Evolutionary conservation across 2,113 vertebrate genomes (phyloP).

Genomic region (Colossoma macropomum): DNA sequence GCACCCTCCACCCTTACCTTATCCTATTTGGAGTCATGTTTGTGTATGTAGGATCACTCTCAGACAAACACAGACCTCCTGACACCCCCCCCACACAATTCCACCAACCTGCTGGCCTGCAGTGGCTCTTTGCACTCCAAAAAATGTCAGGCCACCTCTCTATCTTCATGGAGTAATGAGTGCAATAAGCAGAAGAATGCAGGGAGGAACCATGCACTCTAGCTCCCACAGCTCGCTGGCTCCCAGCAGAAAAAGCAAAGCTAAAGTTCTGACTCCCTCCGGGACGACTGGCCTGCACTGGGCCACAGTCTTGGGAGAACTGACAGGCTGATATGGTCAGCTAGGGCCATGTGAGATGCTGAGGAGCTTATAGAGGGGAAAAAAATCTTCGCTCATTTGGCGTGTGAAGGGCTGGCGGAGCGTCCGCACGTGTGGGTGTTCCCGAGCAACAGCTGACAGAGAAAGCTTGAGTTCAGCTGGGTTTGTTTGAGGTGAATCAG

Average conservation of each 20-base stretch:
- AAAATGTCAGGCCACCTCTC: constrained; percentile 32
- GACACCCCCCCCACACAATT: neutral
- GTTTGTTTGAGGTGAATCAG: constrained; percentile 42
- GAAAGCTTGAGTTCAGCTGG: constrained; percentile 42
- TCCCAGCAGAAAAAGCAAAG: constrained; percentile 33
- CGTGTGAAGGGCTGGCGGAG: constrained; percentile 30
- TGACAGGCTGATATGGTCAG: constrained; percentile 52
- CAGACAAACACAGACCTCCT: neutral
- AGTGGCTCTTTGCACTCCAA: neutral
- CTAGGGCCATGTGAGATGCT: constrained; percentile 53
- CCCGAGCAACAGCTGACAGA: constrained; percentile 52
- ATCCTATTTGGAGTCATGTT: neutral
- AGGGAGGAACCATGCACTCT: constrained; percentile 55
- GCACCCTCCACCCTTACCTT: neutral
- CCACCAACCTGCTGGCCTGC: neutral
- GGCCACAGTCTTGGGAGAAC: constrained; percentile 20
- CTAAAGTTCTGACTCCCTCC: constrained; percentile 41
- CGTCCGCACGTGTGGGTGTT: constrained; percentile 43
- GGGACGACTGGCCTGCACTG: constrained; percentile 26
- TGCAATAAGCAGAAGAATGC: constrained; percentile 49
- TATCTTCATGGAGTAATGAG: constrained; percentile 44
- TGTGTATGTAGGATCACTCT: neutral
- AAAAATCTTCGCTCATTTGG: constrained; percentile 30
- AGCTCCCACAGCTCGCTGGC: constrained; percentile 37
- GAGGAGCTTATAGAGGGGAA: constrained; percentile 22